Evolutionary conservation across 2,113 vertebrate species (phyloP), one percentile per base, ranked within the genome.

Genomic region (Sceloporus undulatus): DNA sequence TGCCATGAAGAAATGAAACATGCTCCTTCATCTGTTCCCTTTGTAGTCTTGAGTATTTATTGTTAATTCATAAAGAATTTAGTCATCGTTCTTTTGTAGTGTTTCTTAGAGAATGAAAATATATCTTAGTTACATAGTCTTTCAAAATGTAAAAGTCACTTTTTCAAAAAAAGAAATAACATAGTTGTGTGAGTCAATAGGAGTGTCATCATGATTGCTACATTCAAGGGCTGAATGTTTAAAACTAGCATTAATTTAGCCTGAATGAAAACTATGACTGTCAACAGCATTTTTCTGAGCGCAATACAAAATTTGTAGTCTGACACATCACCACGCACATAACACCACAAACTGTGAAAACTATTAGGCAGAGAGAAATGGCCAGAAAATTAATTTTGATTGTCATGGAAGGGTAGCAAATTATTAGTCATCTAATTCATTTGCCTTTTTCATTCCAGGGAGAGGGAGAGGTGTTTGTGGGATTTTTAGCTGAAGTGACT

Each of bases 1-100:
- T 74, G 88, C 78, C 78, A 86, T 5, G 27, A 0, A 91, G 54
- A 88, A 90, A 88, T 93, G 87, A 95, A 89, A 87, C 86, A 71
- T 56, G 42, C 89, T 92, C 81, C 87, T 91, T 94, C 79, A 91
- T 88, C 86, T 91, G 70, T 90, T 92, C 87, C 86, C 88, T 92
- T 93, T 8, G 1, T 93, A 88, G 87, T 76, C 25, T 70, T 70
- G 68, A 70, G 29, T 1, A 71, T 85, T 70, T 71, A 52, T 73
- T 85, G 25, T 13, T 65, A 40, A 56, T 77, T 84, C 79, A 88
- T 90, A 85, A 89, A n/a, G 34, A 92, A 70, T 27, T 81, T 76
- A 78, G 77, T 76, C 80, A 54, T 86, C 65, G 70, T 87, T 68
- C 62, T 90, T 82, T 82, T 84, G 79, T 81, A 91, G 48, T 16